Evolutionary conservation across 2,888 invertebrate genomes (phyloP).

Genomic region (Stegophylla sp.): DNA sequence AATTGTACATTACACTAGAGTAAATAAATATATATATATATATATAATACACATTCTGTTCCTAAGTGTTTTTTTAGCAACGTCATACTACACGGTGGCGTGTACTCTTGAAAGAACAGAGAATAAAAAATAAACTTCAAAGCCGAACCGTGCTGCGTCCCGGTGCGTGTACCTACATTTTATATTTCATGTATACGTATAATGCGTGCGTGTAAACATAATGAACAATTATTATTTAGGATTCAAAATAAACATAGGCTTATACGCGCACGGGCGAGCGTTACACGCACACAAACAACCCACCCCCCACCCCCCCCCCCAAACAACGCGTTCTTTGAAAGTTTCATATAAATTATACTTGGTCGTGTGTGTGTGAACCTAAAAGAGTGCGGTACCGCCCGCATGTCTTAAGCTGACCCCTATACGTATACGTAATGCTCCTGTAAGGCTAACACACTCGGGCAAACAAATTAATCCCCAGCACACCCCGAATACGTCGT

Average conservation of each 20-base stretch:
- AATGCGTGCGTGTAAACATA: background rate
- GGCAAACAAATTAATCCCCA: background rate
- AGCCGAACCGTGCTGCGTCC: background rate
- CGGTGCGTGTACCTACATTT: background rate
- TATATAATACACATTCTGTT: no score
- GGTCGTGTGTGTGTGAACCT: background rate
- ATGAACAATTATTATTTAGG: constrained; percentile 9
- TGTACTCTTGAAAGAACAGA: constrained; percentile 6
- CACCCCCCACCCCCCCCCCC: no score
- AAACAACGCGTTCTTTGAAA: background rate
- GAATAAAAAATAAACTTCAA: constrained; percentile 3
- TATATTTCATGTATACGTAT: background rate
- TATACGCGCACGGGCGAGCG: background rate
- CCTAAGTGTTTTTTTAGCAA: constrained; percentile 7
- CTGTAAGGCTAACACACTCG: background rate
- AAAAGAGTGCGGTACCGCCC: background rate
- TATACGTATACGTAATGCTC: background rate
- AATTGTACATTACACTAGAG: constrained; percentile 9
- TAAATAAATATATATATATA: background rate
- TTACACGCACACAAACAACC: background rate
- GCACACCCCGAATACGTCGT: background rate
- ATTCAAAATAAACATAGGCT: background rate
- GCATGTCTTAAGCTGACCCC: constrained; percentile 29
- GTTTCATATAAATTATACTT: background rate
- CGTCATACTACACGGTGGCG: constrained; percentile 1